Evolutionary conservation across 92 coral and sea anemone species (phyloP).

Genomic region (Zoanthus sociatus): DNA sequence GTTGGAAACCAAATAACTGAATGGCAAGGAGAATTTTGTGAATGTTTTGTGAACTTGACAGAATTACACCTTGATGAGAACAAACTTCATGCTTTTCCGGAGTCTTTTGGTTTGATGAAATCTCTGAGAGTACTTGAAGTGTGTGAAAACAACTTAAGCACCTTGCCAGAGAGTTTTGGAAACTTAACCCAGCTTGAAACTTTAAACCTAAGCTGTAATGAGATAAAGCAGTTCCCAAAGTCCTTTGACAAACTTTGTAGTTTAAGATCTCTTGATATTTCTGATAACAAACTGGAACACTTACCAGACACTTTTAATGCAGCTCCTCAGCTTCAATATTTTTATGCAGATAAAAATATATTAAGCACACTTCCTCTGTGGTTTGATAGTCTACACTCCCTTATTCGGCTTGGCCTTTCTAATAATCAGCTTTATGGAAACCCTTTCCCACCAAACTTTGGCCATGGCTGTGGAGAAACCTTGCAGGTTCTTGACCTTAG

Average conservation of each 20-base stretch:
- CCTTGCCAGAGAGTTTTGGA: conserved; percentile 84
- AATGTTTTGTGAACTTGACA: conserved; percentile 60
- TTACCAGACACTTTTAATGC: conserved; percentile 78
- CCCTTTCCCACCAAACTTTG: conserved; percentile 81
- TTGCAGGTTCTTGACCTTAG: conserved; percentile 79
- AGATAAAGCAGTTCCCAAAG: conserved; percentile 70
- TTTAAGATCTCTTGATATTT: conserved; percentile 75
- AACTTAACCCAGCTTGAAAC: conserved; percentile 67
- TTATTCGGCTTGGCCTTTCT: conserved; percentile 75
- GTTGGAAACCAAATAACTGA: conserved; percentile 71
- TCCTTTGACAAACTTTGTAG: conserved; percentile 72
- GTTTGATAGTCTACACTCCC: conserved; percentile 75
- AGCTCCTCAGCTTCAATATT: conserved; percentile 66
- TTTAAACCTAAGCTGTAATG: conserved; percentile 85
- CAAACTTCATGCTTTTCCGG: conserved; percentile 70
- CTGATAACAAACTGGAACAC: conserved; percentile 68
- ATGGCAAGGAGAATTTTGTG: conserved; percentile 64
- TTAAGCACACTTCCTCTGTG: conserved; percentile 81
- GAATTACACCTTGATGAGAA: conserved; percentile 92
- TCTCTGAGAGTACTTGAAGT: conserved; percentile 82
- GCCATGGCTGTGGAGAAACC: conserved; percentile 68
- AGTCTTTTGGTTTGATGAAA: conserved; percentile 66
- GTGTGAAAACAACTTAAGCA: conserved; percentile 75
- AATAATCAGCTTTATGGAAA: conserved; percentile 77
- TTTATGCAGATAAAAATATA: conserved; percentile 81